Conservation (phyloP, 2,888 invertebrate species). For the Callinectes sapidus region DNA sequence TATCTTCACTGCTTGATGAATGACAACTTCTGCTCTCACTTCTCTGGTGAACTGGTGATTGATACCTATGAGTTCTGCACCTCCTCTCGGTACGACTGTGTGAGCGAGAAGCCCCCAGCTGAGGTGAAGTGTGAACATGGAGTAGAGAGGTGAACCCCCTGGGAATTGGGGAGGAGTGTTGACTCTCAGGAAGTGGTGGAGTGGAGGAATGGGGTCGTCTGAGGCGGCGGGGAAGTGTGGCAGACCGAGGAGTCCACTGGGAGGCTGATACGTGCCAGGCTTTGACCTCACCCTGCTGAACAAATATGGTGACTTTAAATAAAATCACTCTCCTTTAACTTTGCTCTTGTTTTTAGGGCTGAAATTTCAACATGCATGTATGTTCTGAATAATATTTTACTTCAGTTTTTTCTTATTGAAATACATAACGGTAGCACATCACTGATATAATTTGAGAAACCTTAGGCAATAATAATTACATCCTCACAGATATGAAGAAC, state of each 20-base stretch:
- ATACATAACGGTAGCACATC: no score
- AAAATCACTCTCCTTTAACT: not conserved
- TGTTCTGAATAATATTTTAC: no score
- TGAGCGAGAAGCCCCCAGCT: not conserved
- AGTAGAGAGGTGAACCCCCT: not conserved
- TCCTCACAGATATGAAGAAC: not conserved
- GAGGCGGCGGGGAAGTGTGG: conserved; percentile 65
- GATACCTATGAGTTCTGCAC: conserved; percentile 20
- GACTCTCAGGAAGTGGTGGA: conserved; percentile 45
- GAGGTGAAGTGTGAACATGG: conserved; percentile 30
- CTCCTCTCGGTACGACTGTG: conserved; percentile 33
- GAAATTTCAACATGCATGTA: no score
- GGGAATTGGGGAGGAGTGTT: conserved; percentile 15
- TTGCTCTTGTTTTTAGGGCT: no score
- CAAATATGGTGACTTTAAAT: not conserved
- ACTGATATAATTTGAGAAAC: not conserved
- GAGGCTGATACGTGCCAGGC: not conserved
- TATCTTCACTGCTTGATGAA: conserved; percentile 26
- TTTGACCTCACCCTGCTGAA: conserved; percentile 17
- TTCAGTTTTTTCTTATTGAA: no score
- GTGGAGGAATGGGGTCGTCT: conserved; percentile 52
- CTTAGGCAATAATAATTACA: not conserved
- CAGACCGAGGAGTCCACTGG: conserved; percentile 71
- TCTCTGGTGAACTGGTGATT: conserved; percentile 37
- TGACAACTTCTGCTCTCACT: conserved; percentile 19